Base-by-base conservation (phyloP, 2,113 vertebrate species). In the Carollia perspicillata region DNA sequence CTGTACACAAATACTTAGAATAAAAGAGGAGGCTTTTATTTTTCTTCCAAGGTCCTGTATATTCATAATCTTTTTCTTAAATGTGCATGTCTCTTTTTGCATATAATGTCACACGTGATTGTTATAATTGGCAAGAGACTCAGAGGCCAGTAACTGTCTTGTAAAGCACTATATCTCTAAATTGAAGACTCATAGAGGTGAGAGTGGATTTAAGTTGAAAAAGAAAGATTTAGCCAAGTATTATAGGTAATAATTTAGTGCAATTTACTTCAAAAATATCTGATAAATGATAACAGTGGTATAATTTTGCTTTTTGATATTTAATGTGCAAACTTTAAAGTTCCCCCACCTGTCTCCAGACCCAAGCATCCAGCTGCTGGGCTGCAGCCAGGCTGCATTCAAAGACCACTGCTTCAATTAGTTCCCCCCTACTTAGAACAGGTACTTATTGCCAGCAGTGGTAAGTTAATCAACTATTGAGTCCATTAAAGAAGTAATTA, bases 401-500 rank as follows among this genome's bases (percentile, higher is more conserved):
- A 85, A 93, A 97, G 80, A 95, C 80, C 84, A 95, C 60, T 53
- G 42, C 63, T 94, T 93, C 92, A 85, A 55, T 97, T 94, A 96
- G 40, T 51, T 89, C 33, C 72, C 71, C 58, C 55, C 90, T 91
- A 84, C 93, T 94, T 97, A 93, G 91, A 97, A 91, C 84, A 94
- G 97, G 95, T 97, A 90, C 85, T 97, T 96, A 96, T 81, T 96
- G 55, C 66, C 72, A 86, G 90, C 40, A 79, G 71, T 95, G 85
- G 95, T 97, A 96, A 90, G 68, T 97, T 95, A 97, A 97, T 96
- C 95, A 97, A 95, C 94, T 95, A 97, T 95, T 86, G 92, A 97
- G 84, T 95, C n/a, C 11, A 96, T 97, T 97, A 96, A 93, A 97
- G 80, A 79, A 95, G 85, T 94, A 95, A 97, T 96, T 97, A 96